Evolutionary conservation across 2,888 invertebrate genomes (phyloP), one percentile per base, ranked within the genome.

Genomic region (Papilio elwesi): DNA sequence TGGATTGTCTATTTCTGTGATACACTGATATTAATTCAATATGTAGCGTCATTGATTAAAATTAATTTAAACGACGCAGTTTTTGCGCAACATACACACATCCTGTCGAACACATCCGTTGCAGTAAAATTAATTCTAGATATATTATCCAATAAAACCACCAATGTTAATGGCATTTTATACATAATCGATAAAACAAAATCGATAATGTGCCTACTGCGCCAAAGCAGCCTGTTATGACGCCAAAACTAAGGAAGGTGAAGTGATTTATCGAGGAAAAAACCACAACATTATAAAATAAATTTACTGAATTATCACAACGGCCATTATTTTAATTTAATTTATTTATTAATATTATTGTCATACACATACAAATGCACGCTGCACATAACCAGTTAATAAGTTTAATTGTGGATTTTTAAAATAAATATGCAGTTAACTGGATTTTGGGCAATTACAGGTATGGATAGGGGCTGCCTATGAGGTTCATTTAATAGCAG

Each of bases 101-200:
- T 74, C 70, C 67, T 55, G 65, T 38, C 68, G 47, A 62, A 53
- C 74, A 71, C 71, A 69, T 72, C 72, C 69, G 64, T 69, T 68
- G 72, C 63, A 71, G 53, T 55, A 59, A 70, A 72, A 53, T 68
- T 72, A 55, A 72, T 62, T 26, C 49, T 52, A 48, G 57, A 66
- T 71, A 71, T 66, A 71, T 57, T 70, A 65, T 71, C 65, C 57
- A 66, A 66, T 59, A 66, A 66, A 71, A 59, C 12, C n/a, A 57
- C 38, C 71, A 43, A 57, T 43, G 26, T 71, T 66, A 51, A 66
- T 71, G n/a, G 70, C 64, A 57, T 71, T 66, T 65, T 71, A 48
- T 62, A 36, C 5, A 43, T 71, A 59, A 66, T 38, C 55, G 36
- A 65, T 71, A 43, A 66, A 66, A 65, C 9, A 71, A 49, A 57